Evolutionary conservation across 1,140 invertebrate species (phyloP).

Genomic region (Trachymyrmex cornetzi): DNA sequence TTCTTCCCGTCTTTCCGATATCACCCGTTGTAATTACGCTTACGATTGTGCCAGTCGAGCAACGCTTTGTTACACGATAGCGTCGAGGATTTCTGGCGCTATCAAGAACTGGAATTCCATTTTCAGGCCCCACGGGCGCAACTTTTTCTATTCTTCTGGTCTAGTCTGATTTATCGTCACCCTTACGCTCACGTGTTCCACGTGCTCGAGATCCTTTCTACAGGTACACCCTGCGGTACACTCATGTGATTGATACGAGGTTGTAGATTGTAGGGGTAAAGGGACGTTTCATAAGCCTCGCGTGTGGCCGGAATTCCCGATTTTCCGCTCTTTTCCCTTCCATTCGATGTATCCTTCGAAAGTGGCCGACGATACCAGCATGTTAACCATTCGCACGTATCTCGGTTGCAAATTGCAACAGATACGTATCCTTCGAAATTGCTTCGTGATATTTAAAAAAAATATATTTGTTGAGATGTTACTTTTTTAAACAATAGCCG

Average conservation of each 20-base stretch:
- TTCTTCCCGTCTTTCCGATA: conserved; percentile 17
- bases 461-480: background rate
- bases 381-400: conserved; percentile 48
- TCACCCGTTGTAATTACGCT: conserved; percentile 53
- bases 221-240: conserved; percentile 41
- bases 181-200: conserved; percentile 61
- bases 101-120: conserved; percentile 70
- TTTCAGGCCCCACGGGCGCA: conserved; percentile 52
- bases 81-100: conserved; percentile 41
- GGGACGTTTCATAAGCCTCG: conserved; percentile 75
- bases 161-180: conserved; percentile 78
- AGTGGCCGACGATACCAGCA: conserved; percentile 52
- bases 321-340: conserved; percentile 68
- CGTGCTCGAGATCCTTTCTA: conserved; percentile 47
- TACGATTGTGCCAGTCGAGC: conserved; percentile 29
- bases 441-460: conserved; percentile 13
- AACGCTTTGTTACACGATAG: conserved; percentile 57
- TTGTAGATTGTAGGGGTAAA: conserved; percentile 56
- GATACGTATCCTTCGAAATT: conserved; percentile 13
- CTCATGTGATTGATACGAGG: conserved; percentile 79
- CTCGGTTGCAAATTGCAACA: conserved; percentile 37
- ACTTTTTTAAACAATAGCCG: background rate
- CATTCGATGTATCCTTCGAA: conserved; percentile 31
- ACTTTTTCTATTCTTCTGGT: conserved; percentile 75
- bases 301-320: conserved; percentile 76